Percentiles rank a stretch among this genome's conserved stretches.
phyloP scores from a whole-genome alignment of 2,888 invertebrate genomes.

The Nomada fucata region DNA sequence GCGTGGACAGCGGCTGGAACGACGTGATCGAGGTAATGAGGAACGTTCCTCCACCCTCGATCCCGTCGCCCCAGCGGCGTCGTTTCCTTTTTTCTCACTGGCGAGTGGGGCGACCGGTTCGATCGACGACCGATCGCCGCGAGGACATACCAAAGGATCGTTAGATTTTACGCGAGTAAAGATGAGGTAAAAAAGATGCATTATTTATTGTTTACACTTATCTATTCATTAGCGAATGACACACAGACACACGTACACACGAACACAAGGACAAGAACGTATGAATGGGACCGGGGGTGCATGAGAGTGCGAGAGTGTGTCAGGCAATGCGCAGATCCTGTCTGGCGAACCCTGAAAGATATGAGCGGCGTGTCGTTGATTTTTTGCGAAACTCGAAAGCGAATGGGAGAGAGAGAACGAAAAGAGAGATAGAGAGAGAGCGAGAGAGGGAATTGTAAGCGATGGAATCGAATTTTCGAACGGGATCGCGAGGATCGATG shows the following conservation, averaged over 20 bases:
- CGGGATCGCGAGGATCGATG: constrained; percentile 6
- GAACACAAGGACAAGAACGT: background rate
- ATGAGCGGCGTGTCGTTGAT: constrained; percentile 49
- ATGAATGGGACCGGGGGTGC: background rate
- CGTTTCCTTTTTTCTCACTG: constrained; percentile 27
- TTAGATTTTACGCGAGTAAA: constrained; percentile 70
- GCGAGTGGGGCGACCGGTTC: constrained; percentile 23
- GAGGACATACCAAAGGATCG: constrained; percentile 77
- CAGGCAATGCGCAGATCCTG: constrained; percentile 14
- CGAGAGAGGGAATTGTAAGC: constrained; percentile 65
- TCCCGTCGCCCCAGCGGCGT: constrained; percentile 46
- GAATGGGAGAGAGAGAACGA: constrained; percentile 6
- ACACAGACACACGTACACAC: constrained; percentile 29
- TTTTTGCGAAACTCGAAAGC: constrained; percentile 26
- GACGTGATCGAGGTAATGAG: background rate
- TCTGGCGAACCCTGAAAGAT: constrained; percentile 73
- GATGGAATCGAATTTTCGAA: constrained; percentile 76
- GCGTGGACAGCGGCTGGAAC: constrained; percentile 12
- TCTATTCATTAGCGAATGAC: constrained; percentile 69
- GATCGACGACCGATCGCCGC: constrained; percentile 48
- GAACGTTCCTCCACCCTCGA: background rate
- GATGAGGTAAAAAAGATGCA: constrained; percentile 54
- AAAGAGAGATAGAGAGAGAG: background rate
- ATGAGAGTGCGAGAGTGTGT: constrained; percentile 6
- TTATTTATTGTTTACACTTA: constrained; percentile 79